A percentile compares a stretch with the other conserved stretches of the same genome.
Conservation (phyloP, 2,888 invertebrate species). For the Acrobasis suavella region DNA sequence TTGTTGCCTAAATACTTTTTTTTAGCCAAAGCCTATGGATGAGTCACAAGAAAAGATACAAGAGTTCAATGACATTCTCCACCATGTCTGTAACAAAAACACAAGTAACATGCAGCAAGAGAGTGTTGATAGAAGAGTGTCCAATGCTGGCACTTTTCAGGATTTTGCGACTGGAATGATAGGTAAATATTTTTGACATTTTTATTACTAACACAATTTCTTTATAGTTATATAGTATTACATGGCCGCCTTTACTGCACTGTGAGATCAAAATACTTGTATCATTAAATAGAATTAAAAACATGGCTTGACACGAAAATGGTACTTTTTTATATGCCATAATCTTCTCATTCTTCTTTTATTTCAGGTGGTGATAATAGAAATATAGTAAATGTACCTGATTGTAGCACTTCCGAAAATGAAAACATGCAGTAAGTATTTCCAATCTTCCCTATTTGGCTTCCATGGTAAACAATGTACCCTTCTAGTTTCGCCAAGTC, state of each 20-base stretch:
- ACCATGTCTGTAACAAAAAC: conserved; percentile 48
- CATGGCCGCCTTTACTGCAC: too few relatives aligned
- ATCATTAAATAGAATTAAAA: too few relatives aligned
- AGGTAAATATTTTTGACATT: conserved; percentile 40
- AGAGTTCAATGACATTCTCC: conserved; percentile 54
- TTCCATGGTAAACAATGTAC: too few relatives aligned
- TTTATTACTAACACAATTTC: too few relatives aligned
- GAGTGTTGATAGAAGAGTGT: conserved; percentile 38
- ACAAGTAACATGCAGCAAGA: conserved; percentile 33
- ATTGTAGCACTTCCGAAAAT: conserved; percentile 64
- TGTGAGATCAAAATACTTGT: too few relatives aligned
- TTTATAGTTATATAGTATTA: too few relatives aligned
- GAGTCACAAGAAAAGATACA: conserved; percentile 54
- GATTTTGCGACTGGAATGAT: conserved; percentile 58
- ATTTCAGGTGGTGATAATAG: conserved; percentile 45
- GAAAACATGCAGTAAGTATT: conserved; percentile 54
- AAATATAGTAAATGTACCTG: conserved; percentile 50
- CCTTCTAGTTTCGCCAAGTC: too few relatives aligned
- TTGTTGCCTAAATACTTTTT: background rate
- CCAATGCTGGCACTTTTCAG: conserved; percentile 52
- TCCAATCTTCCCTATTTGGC: background rate
- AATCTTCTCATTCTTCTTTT: conserved; percentile 13
- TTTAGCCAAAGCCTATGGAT: conserved; percentile 44
- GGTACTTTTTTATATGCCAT: too few relatives aligned
- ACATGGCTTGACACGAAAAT: too few relatives aligned